Evolutionary conservation across 2,888 invertebrate species (phyloP), one percentile per base, ranked within the genome.

Genomic region (Ganaspis brasiliensis): DNA sequence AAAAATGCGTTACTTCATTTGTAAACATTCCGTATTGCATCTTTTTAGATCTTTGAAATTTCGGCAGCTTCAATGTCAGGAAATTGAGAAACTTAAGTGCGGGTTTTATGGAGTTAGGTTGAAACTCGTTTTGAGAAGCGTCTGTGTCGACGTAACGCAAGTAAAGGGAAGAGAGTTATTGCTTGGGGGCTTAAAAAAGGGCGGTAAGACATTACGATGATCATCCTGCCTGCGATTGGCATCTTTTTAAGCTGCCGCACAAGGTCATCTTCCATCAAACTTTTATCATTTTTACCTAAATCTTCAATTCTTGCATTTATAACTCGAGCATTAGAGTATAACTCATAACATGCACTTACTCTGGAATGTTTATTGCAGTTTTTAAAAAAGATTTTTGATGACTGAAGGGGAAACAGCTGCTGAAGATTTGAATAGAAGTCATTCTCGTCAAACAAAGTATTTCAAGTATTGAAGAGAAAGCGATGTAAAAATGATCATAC

Each of bases 181-280:
- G 67, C 67, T 67, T 67, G 45, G 67, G 63, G 67, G 67, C 67
- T 67, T 67, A 45, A 45, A 67, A 67, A 45, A 67, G 67, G 67
- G 67, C 67, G 45, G 45, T 21, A n/a, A 67, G 67, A 67, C 63
- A 63, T 63, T 63, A 63, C 67, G 24, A 9, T 24, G 26, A 67
- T 67, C 61, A 63, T 63, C 61, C 67, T 35, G 16, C 59, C 59
- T 67, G 56, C 40, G 67, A 67, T 45, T 67, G 67, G 45, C 67
- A 67, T 67, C 67, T 67, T 67, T 67, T 45, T 67, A 67, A 67
- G 67, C 67, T 26, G 67, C 67, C 67, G 67, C 45, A 45, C 40
- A 67, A 24, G 45, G 56, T 56, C 56, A 56, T 52, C 12, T 61
- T 74, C 24, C 37, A 77, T 71, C 61, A 71, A 55, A 57, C 16